These are phyloP conservation scores for Mobula hypostoma DNA, from an alignment of 2,113 vertebrate genomes.

Conservation along the genomic window DNA sequence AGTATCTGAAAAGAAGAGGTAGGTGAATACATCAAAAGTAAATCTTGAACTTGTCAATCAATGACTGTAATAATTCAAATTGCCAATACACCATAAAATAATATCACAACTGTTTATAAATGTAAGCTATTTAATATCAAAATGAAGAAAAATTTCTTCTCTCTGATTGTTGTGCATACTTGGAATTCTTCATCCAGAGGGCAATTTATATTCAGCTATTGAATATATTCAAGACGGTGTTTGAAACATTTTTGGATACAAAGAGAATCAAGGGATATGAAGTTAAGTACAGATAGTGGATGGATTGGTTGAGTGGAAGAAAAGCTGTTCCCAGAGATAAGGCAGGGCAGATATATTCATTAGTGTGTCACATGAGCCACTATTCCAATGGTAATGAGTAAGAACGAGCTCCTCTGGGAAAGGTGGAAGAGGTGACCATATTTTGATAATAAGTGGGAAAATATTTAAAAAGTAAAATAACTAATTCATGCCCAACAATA, in stretches of 20 bases:
- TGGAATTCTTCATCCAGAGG: too few species aligned
- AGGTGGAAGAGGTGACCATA: neutral
- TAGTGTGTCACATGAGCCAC: neutral
- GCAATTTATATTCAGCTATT: too few species aligned
- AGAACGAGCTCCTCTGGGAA: neutral
- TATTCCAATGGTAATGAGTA: neutral
- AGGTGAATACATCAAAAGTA: constrained; percentile 44
- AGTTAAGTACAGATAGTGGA: constrained; percentile 2
- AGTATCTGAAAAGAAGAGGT: constrained; percentile 96
- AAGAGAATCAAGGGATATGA: too few species aligned
- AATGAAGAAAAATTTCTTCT: too few species aligned
- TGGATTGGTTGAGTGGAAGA: neutral
- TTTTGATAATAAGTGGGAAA: neutral
- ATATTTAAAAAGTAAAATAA: neutral
- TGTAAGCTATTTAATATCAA: neutral
- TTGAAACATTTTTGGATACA: too few species aligned
- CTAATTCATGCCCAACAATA: neutral
- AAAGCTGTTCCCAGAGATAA: neutral
- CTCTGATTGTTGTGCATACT: too few species aligned
- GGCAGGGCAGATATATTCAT: neutral
- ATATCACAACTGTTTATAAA: neutral
- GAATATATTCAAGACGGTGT: too few species aligned
- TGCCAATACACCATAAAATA: neutral
- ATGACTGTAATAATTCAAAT: constrained; percentile 35
- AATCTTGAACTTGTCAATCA: neutral